Base-by-base conservation (phyloP, 1,140 invertebrate genomes). In the Panulirus ornatus region DNA sequence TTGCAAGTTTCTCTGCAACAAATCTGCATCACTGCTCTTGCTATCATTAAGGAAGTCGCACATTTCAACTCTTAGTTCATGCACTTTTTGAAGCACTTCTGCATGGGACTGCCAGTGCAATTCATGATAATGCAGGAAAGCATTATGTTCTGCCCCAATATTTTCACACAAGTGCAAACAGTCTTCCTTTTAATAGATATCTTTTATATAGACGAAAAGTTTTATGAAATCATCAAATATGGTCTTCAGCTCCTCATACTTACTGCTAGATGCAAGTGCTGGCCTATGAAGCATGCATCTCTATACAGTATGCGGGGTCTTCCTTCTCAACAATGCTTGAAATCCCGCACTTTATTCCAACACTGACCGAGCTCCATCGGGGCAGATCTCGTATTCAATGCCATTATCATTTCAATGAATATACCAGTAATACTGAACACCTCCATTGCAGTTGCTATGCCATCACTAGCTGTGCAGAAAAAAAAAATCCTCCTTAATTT, bases 361-460 rank as follows among this genome's bases (percentile, higher is more conserved):
- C 78, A 81, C 27, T 81, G 78, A 81, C 42, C 51, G 78, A n/a
- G 47, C 78, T 81, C 78, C 44, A 44, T 81, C 78, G 51, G 78
- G 9, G 38, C 47, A 81, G n/a, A 84, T 86, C 44, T 86, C 84
- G 66, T 40, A 86, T 19, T 73, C 40, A 75, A 86, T 86, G 42
- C 36, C 70, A 86, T 86, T 42, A 75, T 86, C 44, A 86, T 34
- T 47, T 19, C 44, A 76, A 86, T n/a, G n/a, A 86, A 86, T 2
- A 34, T 84, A 38, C 66, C 82, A 84, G 40, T 84, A n/a, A 76
- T 75, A 73, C 27, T 47, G 1, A 73, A 86, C 66, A 85, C 63
- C 47, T 85, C 84, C 36, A 47, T 38, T 73, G 70, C 66, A 73
- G 84, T 71, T 40, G 84, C 71, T 85, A 30, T 75, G 73, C 84